Evolutionary conservation across 2,113 vertebrate genomes (phyloP).

Genomic region (Clarias batrachus): DNA sequence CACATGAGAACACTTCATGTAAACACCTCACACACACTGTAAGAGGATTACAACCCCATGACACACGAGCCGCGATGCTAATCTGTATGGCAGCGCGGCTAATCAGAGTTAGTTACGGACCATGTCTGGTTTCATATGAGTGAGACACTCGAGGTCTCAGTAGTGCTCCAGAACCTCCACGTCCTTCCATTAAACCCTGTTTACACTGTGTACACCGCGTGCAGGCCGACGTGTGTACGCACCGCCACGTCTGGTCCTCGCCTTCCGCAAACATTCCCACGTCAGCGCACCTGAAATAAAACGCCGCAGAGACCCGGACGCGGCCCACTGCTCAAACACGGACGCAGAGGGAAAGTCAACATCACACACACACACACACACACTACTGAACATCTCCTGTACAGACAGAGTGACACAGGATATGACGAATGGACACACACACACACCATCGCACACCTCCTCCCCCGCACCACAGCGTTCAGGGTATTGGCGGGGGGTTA

Average conservation of each 20-base stretch:
- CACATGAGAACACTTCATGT: not conserved
- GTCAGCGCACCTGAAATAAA: conserved; percentile 19
- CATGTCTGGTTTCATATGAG: not conserved
- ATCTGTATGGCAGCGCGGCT: not conserved
- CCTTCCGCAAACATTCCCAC: conserved; percentile 38
- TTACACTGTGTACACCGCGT: not conserved
- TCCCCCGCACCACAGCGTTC: not conserved
- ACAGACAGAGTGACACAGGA: not conserved
- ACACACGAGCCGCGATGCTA: not conserved
- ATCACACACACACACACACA: not conserved
- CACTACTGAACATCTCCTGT: not conserved
- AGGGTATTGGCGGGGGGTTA: not conserved
- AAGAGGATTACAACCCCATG: conserved; percentile 6
- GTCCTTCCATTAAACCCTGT: not conserved
- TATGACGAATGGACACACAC: not conserved
- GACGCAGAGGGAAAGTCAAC: conserved; percentile 1
- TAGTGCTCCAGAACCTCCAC: not conserved
- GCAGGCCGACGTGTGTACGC: not conserved
- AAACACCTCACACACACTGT: not conserved
- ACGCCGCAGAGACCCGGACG: conserved; percentile 41
- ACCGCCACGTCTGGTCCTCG: not conserved
- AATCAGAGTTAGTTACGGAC: not conserved
- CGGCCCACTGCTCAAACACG: conserved; percentile 39
- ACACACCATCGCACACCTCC: not conserved
- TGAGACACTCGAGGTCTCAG: not conserved